Evolutionary conservation across 2,797 vertebrate species (phyloP), one percentile per base, ranked within the genome.

Genomic region (Poecilia picta): DNA sequence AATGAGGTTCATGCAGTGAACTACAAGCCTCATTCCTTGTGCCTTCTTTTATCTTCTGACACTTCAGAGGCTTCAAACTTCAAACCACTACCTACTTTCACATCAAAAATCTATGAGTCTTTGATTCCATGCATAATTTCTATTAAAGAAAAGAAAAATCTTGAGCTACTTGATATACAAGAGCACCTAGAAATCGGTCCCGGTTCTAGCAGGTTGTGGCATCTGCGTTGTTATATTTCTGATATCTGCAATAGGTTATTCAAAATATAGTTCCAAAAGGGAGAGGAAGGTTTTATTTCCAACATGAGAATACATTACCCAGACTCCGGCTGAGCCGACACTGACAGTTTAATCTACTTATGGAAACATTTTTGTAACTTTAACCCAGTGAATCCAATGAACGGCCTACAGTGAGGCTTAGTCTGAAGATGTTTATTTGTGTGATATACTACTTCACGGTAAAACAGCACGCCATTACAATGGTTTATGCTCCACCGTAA

Each of bases 401-500:
- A 84, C 85, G 79, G 77, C 83, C 82, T 49, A 82, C 47, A 86
- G 49, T 57, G 70, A 18, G 64, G 45, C 81, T 81, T 88, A 81
- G 87, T 85, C 62, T 83, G 82, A 89, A 82, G 81, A 91, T 89
- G 78, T 88, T 85, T 89, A 86, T 88, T 62, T 16, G 81, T 71
- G 33, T 84, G 87, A 92, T 83, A 80, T 86, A 87, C 57, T 79
- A 15, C 43, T 53, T 74, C 79, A 78, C 13, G 74, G 82, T 85
- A 78, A 87, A 87, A 84, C 8, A 3, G 33, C 62, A 25, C 57
- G 75, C 74, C 77, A 75, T 89, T 81, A 79, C 78, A 11, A 8
- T 85, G 73, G 75, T 93, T 94, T 91, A 91, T 86, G 87, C 77
- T 79, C 8, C 2, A 73, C 86, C 68, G 28, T 93, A 91, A 94